These are phyloP conservation scores for Papio anubis DNA, from an alignment of 2,113 vertebrate species.

Conservation along the genomic window DNA sequence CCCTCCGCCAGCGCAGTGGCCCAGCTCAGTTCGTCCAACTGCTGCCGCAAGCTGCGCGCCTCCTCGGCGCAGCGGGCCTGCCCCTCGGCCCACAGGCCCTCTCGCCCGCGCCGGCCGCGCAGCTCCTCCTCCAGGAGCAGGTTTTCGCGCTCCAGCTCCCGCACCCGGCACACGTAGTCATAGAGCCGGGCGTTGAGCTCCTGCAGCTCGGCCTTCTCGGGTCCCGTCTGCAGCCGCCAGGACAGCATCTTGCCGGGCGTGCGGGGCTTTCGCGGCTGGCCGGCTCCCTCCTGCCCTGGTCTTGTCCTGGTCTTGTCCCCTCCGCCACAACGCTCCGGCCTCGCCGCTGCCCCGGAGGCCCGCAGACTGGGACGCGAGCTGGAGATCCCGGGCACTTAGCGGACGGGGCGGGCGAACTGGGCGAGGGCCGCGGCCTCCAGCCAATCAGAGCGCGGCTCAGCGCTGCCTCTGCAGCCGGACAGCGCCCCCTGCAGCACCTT, in stretches of 20 bases:
- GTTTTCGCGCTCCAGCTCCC: constrained; percentile 92
- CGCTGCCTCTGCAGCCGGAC: background rate
- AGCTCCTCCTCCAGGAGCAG: constrained; percentile 84
- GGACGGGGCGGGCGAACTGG: background rate
- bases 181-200: constrained; percentile 90
- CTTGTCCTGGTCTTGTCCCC: constrained; percentile 69
- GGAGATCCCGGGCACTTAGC: background rate
- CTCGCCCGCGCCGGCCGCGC: constrained; percentile 80
- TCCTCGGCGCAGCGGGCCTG: constrained; percentile 80
- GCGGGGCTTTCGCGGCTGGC: background rate
- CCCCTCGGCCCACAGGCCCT: constrained; percentile 81
- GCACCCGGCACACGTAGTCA: constrained; percentile 90
- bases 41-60: constrained; percentile 84
- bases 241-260: constrained; percentile 83
- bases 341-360: constrained; percentile 69
- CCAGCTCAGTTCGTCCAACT: constrained; percentile 85
- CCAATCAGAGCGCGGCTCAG: constrained; percentile 69
- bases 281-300: constrained; percentile 45
- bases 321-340: constrained; percentile 26
- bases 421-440: background rate
- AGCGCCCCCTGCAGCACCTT: constrained; percentile 54
- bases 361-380: constrained; percentile 44
- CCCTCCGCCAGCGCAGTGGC: constrained; percentile 87
- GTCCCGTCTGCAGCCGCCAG: constrained; percentile 85
- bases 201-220: constrained; percentile 89